phyloP scores from a whole-genome alignment of 2,888 invertebrate genomes.

The Leptodirus hochenwartii region DNA sequence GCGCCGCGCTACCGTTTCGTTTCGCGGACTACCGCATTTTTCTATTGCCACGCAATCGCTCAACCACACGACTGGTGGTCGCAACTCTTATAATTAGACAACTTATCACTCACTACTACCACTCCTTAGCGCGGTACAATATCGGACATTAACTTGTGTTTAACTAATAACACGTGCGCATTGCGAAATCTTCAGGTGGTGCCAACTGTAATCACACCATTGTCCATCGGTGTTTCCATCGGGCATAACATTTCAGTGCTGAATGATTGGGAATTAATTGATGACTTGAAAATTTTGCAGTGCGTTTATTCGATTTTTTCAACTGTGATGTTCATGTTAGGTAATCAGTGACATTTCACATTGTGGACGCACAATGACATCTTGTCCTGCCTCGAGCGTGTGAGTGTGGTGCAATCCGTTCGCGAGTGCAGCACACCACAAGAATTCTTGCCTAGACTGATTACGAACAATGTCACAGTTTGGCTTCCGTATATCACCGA shows the following conservation, averaged over 20 bases:
- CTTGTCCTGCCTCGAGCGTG: conserved; percentile 8
- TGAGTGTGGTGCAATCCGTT: conserved; percentile 11
- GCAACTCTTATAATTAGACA: no score
- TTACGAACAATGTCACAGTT: conserved; percentile 48
- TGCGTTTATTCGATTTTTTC: conserved; percentile 10
- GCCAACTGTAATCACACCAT: no score
- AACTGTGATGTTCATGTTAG: no score
- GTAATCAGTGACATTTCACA: no score
- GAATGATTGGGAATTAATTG: no score
- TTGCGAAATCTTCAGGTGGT: no score
- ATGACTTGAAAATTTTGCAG: no score
- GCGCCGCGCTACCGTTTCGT: conserved; percentile 9
- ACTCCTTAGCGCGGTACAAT: conserved; percentile 3
- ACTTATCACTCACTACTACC: no score
- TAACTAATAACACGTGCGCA: conserved; percentile 15
- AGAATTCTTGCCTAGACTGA: no score
- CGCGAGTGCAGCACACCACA: conserved; percentile 25
- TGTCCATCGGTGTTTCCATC: conserved; percentile 26
- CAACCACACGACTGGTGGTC: conserved; percentile 1
- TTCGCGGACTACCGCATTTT: conserved; percentile 7
- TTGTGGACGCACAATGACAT: no score
- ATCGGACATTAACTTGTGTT: conserved; percentile 11
- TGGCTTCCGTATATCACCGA: conserved; percentile 45
- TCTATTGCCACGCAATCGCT: conserved; percentile 2
- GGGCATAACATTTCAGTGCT: conserved; percentile 24